These are phyloP conservation scores for Gobiocypris rarus DNA, from an alignment of 2,113 vertebrate genomes.

Conservation along the genomic window DNA sequence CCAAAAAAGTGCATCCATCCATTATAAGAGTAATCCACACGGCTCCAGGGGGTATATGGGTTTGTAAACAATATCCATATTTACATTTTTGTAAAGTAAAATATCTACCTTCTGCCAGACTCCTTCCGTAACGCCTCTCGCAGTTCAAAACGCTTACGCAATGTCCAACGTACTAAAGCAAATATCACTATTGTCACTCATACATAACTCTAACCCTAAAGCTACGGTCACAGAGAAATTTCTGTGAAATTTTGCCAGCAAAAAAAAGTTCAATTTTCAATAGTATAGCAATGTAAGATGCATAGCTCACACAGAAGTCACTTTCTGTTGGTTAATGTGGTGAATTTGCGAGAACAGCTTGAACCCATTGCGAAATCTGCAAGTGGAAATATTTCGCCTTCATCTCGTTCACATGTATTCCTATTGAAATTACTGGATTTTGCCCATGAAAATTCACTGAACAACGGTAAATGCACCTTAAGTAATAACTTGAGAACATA, in stretches of 20 bases:
- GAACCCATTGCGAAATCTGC: neutral
- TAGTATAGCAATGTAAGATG: too few species aligned
- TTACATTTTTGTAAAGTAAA: too few species aligned
- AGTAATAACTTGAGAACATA: neutral
- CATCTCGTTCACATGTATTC: neutral
- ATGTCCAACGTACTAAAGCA: too few species aligned
- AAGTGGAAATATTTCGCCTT: neutral
- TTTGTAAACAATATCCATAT: too few species aligned
- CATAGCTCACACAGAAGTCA: too few species aligned
- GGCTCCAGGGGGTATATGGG: too few species aligned
- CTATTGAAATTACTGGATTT: too few species aligned
- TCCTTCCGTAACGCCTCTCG: too few species aligned
- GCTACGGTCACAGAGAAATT: neutral
- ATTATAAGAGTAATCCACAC: too few species aligned
- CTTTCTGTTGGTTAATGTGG: neutral
- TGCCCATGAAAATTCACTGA: neutral
- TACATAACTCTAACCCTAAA: neutral
- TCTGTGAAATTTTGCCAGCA: neutral
- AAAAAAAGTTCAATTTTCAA: neutral
- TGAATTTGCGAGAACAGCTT: neutral
- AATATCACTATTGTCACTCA: neutral
- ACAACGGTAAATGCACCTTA: neutral
- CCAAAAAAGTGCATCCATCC: too few species aligned
- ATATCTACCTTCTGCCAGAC: too few species aligned
- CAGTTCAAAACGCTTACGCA: too few species aligned